Evolutionary conservation across 30 jellyfish, hydroid and myxozoan species (phyloP).

Genomic region (Phacellophora camtschatica): DNA sequence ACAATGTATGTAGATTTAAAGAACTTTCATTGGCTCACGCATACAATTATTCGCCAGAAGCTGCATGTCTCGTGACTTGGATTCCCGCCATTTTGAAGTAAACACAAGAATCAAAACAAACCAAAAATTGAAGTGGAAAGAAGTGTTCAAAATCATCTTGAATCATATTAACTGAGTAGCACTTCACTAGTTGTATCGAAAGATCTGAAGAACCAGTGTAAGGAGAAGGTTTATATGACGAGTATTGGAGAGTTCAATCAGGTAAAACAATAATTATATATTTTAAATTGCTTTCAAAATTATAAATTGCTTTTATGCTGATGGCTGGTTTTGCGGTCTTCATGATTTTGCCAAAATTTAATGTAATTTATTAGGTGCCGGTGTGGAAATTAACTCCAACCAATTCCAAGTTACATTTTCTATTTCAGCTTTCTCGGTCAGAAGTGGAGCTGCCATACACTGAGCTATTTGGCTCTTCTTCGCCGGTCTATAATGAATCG

Average conservation of each 20-base stretch:
- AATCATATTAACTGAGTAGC: not conserved
- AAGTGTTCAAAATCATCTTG: not conserved
- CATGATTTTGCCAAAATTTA: too few species aligned
- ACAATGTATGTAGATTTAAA: not conserved
- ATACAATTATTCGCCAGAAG: slow-evolving; percentile 18
- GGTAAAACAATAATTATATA: not conserved
- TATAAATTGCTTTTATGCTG: not conserved
- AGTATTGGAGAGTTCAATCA: slow-evolving; percentile 34
- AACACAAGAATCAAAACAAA: slow-evolving; percentile 81
- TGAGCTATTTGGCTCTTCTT: slow-evolving; percentile 77
- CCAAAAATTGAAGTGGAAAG: not conserved
- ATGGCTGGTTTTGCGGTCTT: too few species aligned
- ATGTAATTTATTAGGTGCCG: too few species aligned
- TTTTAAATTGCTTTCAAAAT: not conserved
- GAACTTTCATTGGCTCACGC: slow-evolving; percentile 14
- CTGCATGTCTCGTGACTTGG: slow-evolving; percentile 73
- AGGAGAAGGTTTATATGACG: slow-evolving; percentile 41
- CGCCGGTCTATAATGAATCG: slow-evolving; percentile 82
- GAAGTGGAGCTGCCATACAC: slow-evolving; percentile 82
- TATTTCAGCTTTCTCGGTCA: slow-evolving; percentile 35
- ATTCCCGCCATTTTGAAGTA: slow-evolving; percentile 89
- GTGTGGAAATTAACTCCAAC: too few species aligned
- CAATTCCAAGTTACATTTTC: too few species aligned
- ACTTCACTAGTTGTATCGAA: too few species aligned
- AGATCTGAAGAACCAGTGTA: not conserved